phyloP scores from a whole-genome alignment of 1,140 invertebrate genomes.

The Episyrphus balteatus region DNA sequence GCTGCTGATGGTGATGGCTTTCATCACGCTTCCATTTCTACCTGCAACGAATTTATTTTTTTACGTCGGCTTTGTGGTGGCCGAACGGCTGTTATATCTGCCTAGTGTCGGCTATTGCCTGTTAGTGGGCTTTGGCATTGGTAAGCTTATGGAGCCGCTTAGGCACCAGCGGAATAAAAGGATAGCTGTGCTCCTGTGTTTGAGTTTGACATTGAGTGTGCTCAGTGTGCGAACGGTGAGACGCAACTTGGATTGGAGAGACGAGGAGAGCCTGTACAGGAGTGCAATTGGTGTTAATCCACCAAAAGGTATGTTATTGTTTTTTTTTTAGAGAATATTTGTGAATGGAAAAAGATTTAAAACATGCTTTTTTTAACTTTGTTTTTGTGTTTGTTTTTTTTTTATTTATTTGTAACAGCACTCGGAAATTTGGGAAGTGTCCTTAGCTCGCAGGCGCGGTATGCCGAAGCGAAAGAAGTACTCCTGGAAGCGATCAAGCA shows the following conservation, averaged over 20 bases:
- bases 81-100: constrained; percentile 88
- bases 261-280: constrained; percentile 86
- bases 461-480: constrained; percentile 75
- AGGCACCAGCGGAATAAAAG: constrained; percentile 38
- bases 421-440: constrained; percentile 89
- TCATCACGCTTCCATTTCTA: constrained; percentile 81
- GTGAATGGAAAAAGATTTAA: not conserved
- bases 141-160: constrained; percentile 37
- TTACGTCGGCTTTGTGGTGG: constrained; percentile 94
- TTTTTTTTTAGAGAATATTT: not conserved
- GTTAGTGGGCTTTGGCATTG: constrained; percentile 64
- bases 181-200: constrained; percentile 39
- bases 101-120: constrained; percentile 93
- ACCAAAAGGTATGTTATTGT: constrained; percentile 71
- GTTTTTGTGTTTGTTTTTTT: not conserved
- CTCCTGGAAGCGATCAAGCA: constrained; percentile 75
- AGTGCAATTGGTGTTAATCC: constrained; percentile 88
- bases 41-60: constrained; percentile 90
- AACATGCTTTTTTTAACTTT: not conserved
- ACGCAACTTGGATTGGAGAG: constrained; percentile 81
- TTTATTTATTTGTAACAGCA: constrained; percentile 43
- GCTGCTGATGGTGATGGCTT: constrained; percentile 51
- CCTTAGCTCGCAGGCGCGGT: constrained; percentile 71
- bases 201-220: constrained; percentile 51
- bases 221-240: constrained; percentile 66